Percentiles rank a stretch among this genome's conserved stretches.
Conservation (phyloP, 2,113 vertebrate species). For the Hippolais icterina region DNA sequence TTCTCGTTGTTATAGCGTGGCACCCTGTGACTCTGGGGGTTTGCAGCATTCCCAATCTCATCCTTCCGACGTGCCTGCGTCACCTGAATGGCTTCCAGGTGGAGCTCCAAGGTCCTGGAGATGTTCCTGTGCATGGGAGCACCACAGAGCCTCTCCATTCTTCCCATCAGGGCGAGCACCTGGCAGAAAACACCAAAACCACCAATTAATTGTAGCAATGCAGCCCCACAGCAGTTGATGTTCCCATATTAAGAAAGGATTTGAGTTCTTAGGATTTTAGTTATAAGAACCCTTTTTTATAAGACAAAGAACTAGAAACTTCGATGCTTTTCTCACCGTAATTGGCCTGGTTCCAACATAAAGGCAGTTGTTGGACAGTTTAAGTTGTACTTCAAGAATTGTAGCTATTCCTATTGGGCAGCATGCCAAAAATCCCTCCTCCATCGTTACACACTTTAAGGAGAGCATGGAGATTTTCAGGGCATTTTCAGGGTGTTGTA, state of each 20-base stretch:
- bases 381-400: not conserved
- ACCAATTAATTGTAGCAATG: not conserved
- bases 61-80: constrained; percentile 58
- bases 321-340: not conserved
- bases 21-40: constrained; percentile 11
- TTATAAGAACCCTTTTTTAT: not conserved
- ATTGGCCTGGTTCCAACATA: not conserved
- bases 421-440: not conserved
- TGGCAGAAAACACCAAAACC: not conserved
- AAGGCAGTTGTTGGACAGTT: not conserved
- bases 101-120: not conserved
- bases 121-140: constrained; percentile 49
- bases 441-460: not conserved
- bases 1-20: constrained; percentile 1
- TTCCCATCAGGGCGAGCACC: constrained; percentile 53
- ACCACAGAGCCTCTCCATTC: constrained; percentile 59
- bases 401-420: not conserved
- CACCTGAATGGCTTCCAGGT: constrained; percentile 46
- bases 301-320: not conserved
- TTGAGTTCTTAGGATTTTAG: not conserved
- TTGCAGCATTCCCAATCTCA: constrained; percentile 51
- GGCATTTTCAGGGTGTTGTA: not conserved
- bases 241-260: not conserved
- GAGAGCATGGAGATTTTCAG: not conserved
- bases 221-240: not conserved